A percentile compares a stretch with the other conserved stretches of the same genome.
Evolutionary conservation across 2,888 invertebrate genomes (phyloP).

Genomic region (Cinara cedri): DNA sequence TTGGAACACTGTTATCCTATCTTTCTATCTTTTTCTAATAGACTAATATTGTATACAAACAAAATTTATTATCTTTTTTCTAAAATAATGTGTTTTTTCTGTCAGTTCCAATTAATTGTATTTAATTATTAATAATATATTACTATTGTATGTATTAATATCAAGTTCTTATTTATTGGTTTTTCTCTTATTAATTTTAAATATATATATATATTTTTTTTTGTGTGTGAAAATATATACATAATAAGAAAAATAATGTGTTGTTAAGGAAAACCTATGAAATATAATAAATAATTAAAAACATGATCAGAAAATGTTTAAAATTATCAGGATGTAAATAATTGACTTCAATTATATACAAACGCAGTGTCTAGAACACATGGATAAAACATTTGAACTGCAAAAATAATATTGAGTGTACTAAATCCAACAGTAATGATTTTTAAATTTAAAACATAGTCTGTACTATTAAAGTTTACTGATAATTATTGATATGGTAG

Average conservation of each 20-base stretch:
- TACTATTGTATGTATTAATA: slow-evolving; percentile 42
- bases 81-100: slow-evolving; percentile 46
- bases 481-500: too few relatives aligned
- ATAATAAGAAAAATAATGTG: neutral
- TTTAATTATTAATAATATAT: slow-evolving; percentile 52
- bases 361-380: too few relatives aligned
- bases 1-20: slow-evolving; percentile 22
- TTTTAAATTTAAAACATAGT: too few relatives aligned
- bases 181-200: slow-evolving; percentile 17
- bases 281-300: slow-evolving; percentile 18
- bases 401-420: too few relatives aligned
- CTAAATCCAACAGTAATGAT: too few relatives aligned
- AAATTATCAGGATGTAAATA: too few relatives aligned
- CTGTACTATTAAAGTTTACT: too few relatives aligned
- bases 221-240: slow-evolving; percentile 29
- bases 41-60: slow-evolving; percentile 46
- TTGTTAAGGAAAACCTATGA: neutral
- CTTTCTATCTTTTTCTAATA: slow-evolving; percentile 48
- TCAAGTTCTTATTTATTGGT: slow-evolving; percentile 10
- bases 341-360: too few relatives aligned
- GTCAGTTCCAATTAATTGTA: slow-evolving; percentile 41
- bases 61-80: slow-evolving; percentile 32
- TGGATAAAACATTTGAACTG: too few relatives aligned
- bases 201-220: slow-evolving; percentile 27
- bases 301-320: neutral